phyloP scores from a whole-genome alignment of 2,888 invertebrate species.

The Ophion ellenae region DNA sequence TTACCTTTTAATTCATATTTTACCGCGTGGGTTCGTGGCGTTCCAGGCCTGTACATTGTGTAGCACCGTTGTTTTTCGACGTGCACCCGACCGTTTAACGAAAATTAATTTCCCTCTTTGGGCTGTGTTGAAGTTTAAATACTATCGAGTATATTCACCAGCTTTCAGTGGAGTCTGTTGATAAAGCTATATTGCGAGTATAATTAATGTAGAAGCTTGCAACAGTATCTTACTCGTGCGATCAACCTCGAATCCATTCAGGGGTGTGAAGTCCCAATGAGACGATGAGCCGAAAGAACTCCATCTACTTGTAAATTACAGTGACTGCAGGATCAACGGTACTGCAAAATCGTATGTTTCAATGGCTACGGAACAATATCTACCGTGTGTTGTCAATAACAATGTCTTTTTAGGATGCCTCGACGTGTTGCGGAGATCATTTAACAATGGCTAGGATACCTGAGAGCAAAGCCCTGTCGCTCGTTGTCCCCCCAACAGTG shows the following conservation, averaged over 20 bases:
- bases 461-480: slow-evolving; percentile 69
- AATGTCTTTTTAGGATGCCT: slow-evolving; percentile 70
- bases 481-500: slow-evolving; percentile 47
- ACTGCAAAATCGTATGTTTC: neutral
- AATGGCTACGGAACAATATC: neutral
- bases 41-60: neutral
- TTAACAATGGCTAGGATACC: slow-evolving; percentile 74
- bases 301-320: neutral
- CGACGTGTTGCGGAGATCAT: slow-evolving; percentile 63
- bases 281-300: neutral
- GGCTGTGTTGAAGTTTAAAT: neutral
- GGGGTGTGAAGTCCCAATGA: neutral
- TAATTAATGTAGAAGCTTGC: neutral
- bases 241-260: neutral
- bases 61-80: neutral
- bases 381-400: neutral
- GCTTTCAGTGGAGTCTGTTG: neutral
- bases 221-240: neutral
- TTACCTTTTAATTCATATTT: slow-evolving; percentile 69
- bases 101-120: neutral
- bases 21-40: neutral
- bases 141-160: neutral
- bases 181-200: neutral
- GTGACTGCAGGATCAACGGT: neutral
- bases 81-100: neutral